Conservation (phyloP, 2,113 vertebrate genomes). For the Myodes glareolus region DNA sequence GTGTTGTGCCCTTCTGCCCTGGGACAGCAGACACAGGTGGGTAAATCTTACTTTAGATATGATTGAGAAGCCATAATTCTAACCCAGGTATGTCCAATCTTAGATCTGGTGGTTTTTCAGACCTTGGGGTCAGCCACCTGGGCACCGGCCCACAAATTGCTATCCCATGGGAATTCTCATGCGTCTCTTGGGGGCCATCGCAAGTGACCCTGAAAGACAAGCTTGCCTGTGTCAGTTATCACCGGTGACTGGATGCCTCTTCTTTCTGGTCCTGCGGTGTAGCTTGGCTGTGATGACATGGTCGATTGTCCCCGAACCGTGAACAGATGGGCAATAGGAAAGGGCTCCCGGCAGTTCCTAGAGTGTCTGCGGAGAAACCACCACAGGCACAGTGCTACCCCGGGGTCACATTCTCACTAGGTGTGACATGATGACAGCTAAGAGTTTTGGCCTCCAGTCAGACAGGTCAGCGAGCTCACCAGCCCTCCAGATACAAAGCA, state of each 20-base stretch:
- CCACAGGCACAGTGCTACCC: background rate
- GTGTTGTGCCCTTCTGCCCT: background rate
- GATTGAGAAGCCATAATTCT: background rate
- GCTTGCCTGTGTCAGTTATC: background rate
- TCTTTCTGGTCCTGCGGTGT: accelerated
- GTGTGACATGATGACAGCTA: background rate
- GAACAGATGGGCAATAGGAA: background rate
- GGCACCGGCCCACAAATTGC: accelerated
- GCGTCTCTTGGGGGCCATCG: background rate
- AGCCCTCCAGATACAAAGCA: background rate
- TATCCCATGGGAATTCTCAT: background rate
- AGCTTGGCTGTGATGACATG: background rate
- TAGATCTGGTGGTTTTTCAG: accelerated
- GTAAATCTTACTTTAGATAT: no score
- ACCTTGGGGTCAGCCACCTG: accelerated
- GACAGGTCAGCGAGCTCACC: background rate
- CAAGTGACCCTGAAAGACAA: background rate
- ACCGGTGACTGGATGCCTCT: background rate
- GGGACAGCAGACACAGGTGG: accelerated
- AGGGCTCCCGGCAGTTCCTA: background rate
- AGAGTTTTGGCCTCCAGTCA: background rate
- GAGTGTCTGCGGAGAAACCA: background rate
- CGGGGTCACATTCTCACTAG: background rate
- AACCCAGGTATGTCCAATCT: background rate
- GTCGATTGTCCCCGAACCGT: background rate